Conservation (phyloP, 2,113 vertebrate genomes). For the Diadophis punctatus region DNA sequence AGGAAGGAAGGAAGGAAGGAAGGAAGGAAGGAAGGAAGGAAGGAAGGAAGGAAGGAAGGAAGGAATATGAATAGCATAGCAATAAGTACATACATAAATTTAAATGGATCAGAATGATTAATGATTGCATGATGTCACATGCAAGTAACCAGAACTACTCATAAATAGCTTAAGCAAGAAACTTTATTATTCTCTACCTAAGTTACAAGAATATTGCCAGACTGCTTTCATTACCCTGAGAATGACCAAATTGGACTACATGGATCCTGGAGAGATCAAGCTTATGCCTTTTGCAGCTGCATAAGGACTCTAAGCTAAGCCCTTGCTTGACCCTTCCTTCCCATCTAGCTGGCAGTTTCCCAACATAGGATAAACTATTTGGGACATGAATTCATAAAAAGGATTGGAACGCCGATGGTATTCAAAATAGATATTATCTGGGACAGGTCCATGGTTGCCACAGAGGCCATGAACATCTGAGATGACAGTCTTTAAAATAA, state of each 20-base stretch:
- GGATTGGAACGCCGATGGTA: neutral
- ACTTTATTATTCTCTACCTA: neutral
- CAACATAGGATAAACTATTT: neutral
- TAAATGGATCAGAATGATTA: neutral
- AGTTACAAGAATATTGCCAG: neutral
- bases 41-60: neutral
- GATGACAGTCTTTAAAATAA: constrained; percentile 19
- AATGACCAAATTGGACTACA: neutral
- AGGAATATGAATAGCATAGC: neutral
- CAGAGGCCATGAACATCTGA: neutral
- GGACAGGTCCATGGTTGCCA: neutral
- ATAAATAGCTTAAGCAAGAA: neutral
- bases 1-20: neutral
- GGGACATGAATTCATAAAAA: neutral
- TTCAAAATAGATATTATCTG: neutral
- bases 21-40: neutral
- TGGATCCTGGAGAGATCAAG: neutral
- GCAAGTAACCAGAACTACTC: neutral
- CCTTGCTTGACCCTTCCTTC: neutral
- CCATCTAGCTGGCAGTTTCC: neutral
- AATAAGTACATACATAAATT: neutral
- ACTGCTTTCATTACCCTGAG: neutral
- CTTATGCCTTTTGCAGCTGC: neutral
- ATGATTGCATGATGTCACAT: neutral
- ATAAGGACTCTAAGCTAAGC: neutral